Base-by-base conservation (phyloP, 2,797 vertebrate species). In the Sebastes itinus region DNA sequence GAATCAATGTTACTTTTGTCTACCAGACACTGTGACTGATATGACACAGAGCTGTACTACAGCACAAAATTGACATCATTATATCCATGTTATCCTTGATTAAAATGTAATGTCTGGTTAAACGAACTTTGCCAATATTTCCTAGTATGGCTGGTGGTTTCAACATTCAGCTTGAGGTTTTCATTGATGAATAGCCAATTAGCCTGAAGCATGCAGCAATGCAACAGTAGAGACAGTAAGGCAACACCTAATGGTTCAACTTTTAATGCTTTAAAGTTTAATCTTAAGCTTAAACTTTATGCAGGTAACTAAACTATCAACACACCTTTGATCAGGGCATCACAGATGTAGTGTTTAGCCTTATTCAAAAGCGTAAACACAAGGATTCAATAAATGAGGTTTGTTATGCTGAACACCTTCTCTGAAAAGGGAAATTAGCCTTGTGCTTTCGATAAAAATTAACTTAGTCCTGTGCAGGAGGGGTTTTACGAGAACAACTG, bases 391-490 rank as follows among this genome's bases (percentile, higher is more conserved):
- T 66, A 2, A 62, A 42, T 23, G 22, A 56, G 1, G 11, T 70
- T 25, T 33, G 13, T 33, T 66, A 62, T 54, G 23, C 14, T 13
- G 5, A 35, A 56, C 10, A 42, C 4, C 62, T 20, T 22, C 14
- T 20, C 46, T 61, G 20, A 52, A 42, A 52, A 28, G 11, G 8
- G 11, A 75, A 27, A 38, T 54, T 14, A 16, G 8, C 18, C 32
- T 61, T 6, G 9, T 7, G 23, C 25, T 59, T 75, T 20, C 69
- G 65, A 78, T 82, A 68, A 83, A 81, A 28, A 68, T 54, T 86
- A 79, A 86, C 73, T 25, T 32, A 3, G 18, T 27, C 11, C 69
- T 30, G 7, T 3, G 27, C 22, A 1, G 67, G 55, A 35, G 72
- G 56, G 27, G 20, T 71, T 85, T 70, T 69, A 2, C 42, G 30